Evolutionary conservation across 2,797 vertebrate species (phyloP), one percentile per base, ranked within the genome.

Genomic region (Varecia variegata): DNA sequence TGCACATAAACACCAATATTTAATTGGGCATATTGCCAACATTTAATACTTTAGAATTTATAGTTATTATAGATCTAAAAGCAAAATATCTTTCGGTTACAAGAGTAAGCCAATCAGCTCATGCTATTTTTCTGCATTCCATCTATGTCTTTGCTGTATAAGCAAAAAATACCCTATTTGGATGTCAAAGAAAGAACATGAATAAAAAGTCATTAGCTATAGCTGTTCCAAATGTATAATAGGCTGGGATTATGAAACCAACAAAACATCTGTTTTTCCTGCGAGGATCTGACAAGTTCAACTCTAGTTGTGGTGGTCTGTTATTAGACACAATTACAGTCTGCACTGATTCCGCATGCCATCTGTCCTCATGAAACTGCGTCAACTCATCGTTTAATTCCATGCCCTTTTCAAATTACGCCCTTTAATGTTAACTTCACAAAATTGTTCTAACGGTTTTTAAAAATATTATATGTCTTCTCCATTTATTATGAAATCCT

Each of bases 201-300:
- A 92, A 92, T 92, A 96, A 89, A 93, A 92, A 76, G 18, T 47
- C 85, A 90, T 90, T 94, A 90, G 77, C 85, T 92, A 47, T 67
- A 58, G 45, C 40, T 93, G 15, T 54, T 93, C 21, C 86, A 84
- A 91, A 52, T 43, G 74, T 70, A 50, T 70, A 83, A 88, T 56
- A 81, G 60, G 27, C 68, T 89, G 47, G 67, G 52, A 90, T 90
- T 81, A 91, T 82, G 83, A 85, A 93, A 82, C 47, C 88, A 94
- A 47, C 67, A 60, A 84, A 94, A 83, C 25, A 65, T 88, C 79
- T 88, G 82, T 83, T 83, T 91, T 68, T 79, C 35, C 83, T 85
- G 50, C 45, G 56, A 65, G 45, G 77, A 23, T 70, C 27, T 95
- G 96, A 90, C 67, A 93, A 71, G 62, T 71, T 85, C 68, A 95